Evolutionary conservation across 2,888 invertebrate genomes (phyloP).

Genomic region (Halictus quadricinctus): DNA sequence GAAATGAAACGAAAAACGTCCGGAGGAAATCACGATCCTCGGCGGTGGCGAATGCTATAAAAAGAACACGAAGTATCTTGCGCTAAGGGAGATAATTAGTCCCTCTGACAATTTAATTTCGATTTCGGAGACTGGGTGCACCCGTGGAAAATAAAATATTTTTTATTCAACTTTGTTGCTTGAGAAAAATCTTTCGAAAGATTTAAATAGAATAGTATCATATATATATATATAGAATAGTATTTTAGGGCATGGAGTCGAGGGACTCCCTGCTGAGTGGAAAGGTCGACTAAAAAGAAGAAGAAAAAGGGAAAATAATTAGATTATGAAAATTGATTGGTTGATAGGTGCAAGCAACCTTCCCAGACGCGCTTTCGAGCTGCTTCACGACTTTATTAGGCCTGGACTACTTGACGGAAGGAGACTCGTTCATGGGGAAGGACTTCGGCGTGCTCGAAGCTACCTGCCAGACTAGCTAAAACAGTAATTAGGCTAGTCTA

Average conservation of each 20-base stretch:
- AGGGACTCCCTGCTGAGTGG: not conserved
- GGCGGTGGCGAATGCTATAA: not conserved
- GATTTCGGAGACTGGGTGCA: not conserved
- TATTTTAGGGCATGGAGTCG: not conserved
- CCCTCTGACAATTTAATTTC: not conserved
- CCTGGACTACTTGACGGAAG: not conserved
- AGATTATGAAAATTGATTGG: constrained; percentile 15
- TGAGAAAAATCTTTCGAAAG: too few relatives aligned
- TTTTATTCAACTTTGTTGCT: too few relatives aligned
- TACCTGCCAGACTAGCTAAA: not conserved
- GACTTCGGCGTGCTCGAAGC: not conserved
- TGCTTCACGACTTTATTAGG: not conserved
- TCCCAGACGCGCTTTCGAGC: not conserved
- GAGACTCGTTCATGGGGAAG: not conserved
- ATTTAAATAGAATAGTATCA: too few relatives aligned
- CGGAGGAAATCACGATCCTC: not conserved
- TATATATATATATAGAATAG: too few relatives aligned
- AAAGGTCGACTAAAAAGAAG: not conserved
- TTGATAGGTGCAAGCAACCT: not conserved
- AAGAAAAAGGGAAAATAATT: not conserved
- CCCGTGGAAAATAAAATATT: not conserved
- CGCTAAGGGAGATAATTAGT: constrained; percentile 15
- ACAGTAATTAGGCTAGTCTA: constrained; percentile 2
- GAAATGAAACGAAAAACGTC: constrained; percentile 14
- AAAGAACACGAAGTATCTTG: constrained; percentile 16